phyloP scores from a whole-genome alignment of 2,888 invertebrate genomes.

The Ametastegia equiseti region DNA sequence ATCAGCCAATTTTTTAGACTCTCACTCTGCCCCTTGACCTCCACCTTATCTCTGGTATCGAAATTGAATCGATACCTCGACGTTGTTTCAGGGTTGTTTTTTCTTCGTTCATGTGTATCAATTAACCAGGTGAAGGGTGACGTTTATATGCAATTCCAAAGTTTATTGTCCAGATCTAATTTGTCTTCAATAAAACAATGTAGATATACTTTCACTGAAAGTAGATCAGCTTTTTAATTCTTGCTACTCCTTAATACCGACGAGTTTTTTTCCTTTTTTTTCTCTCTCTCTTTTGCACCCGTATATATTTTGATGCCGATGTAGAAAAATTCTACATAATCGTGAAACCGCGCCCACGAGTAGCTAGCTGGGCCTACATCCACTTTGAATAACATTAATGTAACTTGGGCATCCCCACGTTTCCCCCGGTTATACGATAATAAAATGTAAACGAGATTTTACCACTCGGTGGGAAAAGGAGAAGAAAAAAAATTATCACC shows the following conservation, averaged over 20 bases:
- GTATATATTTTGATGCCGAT: neutral
- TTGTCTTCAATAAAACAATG: neutral
- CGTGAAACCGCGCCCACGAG: neutral
- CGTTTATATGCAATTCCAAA: neutral
- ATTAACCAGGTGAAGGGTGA: neutral
- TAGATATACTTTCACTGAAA: neutral
- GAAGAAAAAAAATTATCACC: neutral
- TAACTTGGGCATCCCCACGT: neutral
- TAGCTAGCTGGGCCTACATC: neutral
- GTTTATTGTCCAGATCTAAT: neutral
- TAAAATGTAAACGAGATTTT: slow-evolving; percentile 31
- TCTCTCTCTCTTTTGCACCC: no score
- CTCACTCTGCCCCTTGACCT: slow-evolving; percentile 16
- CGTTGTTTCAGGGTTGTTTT: neutral
- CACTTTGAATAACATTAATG: slow-evolving; percentile 28
- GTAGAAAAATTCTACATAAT: neutral
- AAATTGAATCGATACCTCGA: slow-evolving; percentile 32
- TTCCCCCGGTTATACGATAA: neutral
- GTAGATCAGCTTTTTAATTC: neutral
- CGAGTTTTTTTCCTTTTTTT: neutral
- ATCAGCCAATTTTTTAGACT: slow-evolving; percentile 9
- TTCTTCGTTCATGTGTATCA: neutral
- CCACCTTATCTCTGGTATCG: slow-evolving; percentile 2
- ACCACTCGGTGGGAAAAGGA: neutral
- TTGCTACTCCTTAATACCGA: no score